Evolutionary conservation across 2,888 invertebrate genomes (phyloP).

Genomic region (Nephrotoma flavescens): DNA sequence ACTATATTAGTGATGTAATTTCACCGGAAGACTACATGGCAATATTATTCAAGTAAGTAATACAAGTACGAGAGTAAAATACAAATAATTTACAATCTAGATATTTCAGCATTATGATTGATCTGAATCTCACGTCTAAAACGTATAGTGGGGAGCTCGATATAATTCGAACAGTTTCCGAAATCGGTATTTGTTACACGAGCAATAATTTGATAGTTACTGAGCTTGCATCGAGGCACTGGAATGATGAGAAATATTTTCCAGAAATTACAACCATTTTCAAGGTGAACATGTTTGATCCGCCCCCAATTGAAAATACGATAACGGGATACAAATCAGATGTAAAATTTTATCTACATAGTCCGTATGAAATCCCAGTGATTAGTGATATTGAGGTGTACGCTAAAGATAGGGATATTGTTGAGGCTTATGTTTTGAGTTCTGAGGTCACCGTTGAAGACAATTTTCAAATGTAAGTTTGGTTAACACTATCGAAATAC

Average conservation of each 20-base stretch:
- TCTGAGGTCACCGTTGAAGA: background rate
- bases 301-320: background rate
- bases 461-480: background rate
- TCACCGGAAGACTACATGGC: background rate
- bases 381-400: background rate
- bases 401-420: background rate
- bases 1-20: background rate
- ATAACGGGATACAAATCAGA: background rate
- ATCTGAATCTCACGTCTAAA: background rate
- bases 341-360: background rate
- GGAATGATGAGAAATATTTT: background rate
- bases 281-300: background rate
- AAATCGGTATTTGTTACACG: background rate
- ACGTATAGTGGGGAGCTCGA: background rate
- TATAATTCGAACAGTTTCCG: background rate
- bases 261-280: background rate
- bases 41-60: background rate
- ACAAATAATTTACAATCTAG: background rate
- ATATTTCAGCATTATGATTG: background rate
- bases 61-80: background rate
- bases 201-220: background rate
- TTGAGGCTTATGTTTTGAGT: background rate
- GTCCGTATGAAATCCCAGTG: background rate
- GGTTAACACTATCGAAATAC: background rate
- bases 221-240: background rate